Base-by-base conservation (phyloP, 2,888 invertebrate genomes). In the Slavum lentiscoides region DNA sequence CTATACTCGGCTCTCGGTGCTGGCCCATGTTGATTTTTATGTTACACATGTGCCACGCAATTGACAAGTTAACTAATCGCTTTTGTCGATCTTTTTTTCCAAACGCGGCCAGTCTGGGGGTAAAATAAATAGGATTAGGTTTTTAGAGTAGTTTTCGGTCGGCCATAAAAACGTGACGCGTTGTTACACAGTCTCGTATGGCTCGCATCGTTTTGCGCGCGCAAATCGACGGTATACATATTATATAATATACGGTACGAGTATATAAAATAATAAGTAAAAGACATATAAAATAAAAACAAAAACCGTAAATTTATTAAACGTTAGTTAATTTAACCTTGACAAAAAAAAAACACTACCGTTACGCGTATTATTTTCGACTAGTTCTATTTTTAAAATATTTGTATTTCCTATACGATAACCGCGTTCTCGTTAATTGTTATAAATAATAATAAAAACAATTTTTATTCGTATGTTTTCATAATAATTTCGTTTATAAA, bases 51-150 rank as follows among this genome's bases (percentile, higher is more conserved):
- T 68, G 75, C 43, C 43, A n/a, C 43, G 19, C 58, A 68, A 76
- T 76, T 59, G 75, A 76, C 75, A 68, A 59, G 68, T 68, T 76
- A n/a, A 76, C 75, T 76, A 76, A 76, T 76, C 67, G 30, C 43
- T 68, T 67, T 67, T 49, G 75, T 76, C 75, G 49, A 76, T 76
- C 13, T 7, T 43, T 43, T 76, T 59, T 68, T 68, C 9, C 30
- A 19, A 43, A 75, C n/a, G 61, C 13, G 3, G 55, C 19, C 2
- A 17, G 66, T 66, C 66, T 55, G 17, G 37, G 66, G 55, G 39
- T 39, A 58, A 55, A 55, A 19, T 19, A 55, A 55, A 55, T 19
- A 19, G 19, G 17, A 19, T 5, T 5, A 53, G 3, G 53, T 53
- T 19, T 55, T 21, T 43, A 43, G 4, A 21, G 21, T n/a, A 21